A percentile compares a stretch with the other conserved stretches of the same genome.
Conservation (phyloP, 2,113 vertebrate species). For the Gallinago media region DNA sequence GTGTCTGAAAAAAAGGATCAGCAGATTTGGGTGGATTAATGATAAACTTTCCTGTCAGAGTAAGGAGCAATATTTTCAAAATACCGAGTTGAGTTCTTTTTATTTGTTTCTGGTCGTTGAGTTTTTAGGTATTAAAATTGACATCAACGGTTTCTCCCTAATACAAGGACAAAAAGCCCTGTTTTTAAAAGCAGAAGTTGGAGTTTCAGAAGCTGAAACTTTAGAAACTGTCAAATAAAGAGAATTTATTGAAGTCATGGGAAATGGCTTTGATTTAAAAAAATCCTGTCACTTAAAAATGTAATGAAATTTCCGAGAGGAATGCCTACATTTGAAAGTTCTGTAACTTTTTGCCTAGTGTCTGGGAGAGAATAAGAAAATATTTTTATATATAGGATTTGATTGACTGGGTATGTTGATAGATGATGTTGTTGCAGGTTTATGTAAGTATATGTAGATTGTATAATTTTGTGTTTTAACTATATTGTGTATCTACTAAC, state of each 20-base stretch:
- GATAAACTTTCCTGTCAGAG: not conserved
- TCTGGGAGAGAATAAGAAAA: slow-evolving; percentile 38
- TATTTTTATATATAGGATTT: slow-evolving; percentile 26
- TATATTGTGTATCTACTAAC: slow-evolving; percentile 58
- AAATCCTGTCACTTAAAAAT: not conserved
- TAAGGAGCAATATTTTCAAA: not conserved
- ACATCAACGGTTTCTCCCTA: not conserved
- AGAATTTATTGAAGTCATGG: not conserved
- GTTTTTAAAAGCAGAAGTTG: not conserved
- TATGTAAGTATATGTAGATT: slow-evolving; percentile 43
- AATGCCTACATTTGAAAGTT: not conserved
- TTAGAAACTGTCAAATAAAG: not conserved
- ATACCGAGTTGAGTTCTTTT: not conserved
- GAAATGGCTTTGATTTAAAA: not conserved
- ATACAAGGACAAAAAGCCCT: not conserved
- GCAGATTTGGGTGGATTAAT: not conserved
- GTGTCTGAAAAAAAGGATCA: not conserved
- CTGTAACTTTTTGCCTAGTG: slow-evolving; percentile 36
- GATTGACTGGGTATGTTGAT: slow-evolving; percentile 50
- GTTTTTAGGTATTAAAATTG: not conserved
- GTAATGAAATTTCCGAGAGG: not conserved
- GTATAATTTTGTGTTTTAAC: slow-evolving; percentile 62
- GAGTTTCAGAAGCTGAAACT: not conserved
- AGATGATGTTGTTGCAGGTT: slow-evolving; percentile 39
- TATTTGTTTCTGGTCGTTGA: not conserved